Percentiles rank a stretch among this genome's conserved stretches.
phyloP scores from a whole-genome alignment of 2,113 vertebrate genomes.

The Capreolus pygargus region DNA sequence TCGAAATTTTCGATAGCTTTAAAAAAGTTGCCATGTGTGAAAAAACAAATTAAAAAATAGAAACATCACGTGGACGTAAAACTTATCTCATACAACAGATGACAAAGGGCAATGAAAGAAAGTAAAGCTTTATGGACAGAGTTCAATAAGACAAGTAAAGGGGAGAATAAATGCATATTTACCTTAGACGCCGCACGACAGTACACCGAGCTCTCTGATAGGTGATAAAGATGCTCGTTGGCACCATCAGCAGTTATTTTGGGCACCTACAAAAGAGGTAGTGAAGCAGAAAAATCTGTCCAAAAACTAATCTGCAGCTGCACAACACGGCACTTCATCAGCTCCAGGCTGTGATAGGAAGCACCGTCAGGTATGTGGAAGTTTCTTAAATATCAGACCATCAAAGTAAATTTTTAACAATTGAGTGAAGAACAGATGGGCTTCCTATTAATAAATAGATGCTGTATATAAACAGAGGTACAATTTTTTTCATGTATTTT shows the following conservation, averaged over 20 bases:
- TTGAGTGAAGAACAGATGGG: not conserved
- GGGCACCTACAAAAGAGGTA: conserved; percentile 51
- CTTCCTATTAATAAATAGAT: not conserved
- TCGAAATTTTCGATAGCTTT: not conserved
- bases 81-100: not conserved
- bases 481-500: not conserved
- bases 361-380: not conserved
- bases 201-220: conserved; percentile 40
- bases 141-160: not conserved
- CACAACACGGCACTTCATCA: not conserved
- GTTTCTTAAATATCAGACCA: not conserved
- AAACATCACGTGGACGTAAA: not conserved
- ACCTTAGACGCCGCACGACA: not conserved
- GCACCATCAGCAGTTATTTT: conserved; percentile 58
- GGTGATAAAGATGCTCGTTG: conserved; percentile 63
- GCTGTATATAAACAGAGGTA: not conserved
- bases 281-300: conserved; percentile 50
- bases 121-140: not conserved
- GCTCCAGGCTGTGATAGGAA: not conserved
- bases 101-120: not conserved
- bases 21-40: not conserved
- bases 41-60: conserved; percentile 5
- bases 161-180: not conserved
- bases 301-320: conserved; percentile 50
- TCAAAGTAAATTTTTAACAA: not conserved